phyloP scores from a whole-genome alignment of 2,888 invertebrate genomes.

The Allygus modestus region DNA sequence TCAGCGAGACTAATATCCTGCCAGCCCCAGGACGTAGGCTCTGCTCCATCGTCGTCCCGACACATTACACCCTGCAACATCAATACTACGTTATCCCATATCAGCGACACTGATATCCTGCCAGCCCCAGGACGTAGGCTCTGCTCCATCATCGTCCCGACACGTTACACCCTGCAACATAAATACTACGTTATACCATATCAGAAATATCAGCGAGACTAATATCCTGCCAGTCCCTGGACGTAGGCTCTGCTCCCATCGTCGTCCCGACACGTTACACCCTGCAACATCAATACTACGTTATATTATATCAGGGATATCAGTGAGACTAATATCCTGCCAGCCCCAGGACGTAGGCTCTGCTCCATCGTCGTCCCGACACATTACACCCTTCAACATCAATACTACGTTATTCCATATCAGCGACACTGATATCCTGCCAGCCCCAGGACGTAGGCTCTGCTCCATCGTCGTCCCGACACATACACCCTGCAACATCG shows the following conservation, averaged over 20 bases:
- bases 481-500: too few species aligned
- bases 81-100: too few species aligned
- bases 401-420: not conserved
- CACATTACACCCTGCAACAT: constrained; percentile 50
- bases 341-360: constrained; percentile 30
- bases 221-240: constrained; percentile 54
- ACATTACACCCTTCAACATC: constrained; percentile 1
- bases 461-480: too few species aligned
- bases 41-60: constrained; percentile 22
- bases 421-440: too few species aligned
- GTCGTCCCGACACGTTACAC: not conserved
- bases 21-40: too few species aligned
- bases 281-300: too few species aligned
- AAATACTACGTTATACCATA: too few species aligned
- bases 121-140: constrained; percentile 22
- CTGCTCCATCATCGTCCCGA: not conserved
- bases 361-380: constrained; percentile 13
- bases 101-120: constrained; percentile 33
- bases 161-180: not conserved
- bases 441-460: too few species aligned
- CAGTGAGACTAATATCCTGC: constrained; percentile 56
- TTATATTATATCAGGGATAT: not conserved
- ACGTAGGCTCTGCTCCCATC: not conserved
- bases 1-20: too few species aligned
- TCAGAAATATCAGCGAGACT: constrained; percentile 4